Evolutionary conservation across 2,888 invertebrate genomes (phyloP).

Genomic region (Cosmia pyralina): DNA sequence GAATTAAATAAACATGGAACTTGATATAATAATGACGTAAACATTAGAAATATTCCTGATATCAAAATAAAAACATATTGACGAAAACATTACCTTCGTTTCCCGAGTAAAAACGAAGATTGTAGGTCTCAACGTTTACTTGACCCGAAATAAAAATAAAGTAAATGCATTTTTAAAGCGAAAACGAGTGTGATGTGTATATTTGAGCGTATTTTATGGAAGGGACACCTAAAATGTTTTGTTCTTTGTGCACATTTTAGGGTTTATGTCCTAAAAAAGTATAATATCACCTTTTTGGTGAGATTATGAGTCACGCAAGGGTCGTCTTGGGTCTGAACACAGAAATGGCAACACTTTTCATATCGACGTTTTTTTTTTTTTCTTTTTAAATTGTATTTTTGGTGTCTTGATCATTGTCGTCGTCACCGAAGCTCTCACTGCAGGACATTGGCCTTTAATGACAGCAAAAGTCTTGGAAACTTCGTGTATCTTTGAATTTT

Average conservation of each 20-base stretch:
- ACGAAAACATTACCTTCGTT: constrained; percentile 33
- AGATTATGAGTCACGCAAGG: constrained; percentile 56
- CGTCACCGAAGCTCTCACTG: not conserved
- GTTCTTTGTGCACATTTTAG: constrained; percentile 54
- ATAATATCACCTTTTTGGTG: constrained; percentile 50
- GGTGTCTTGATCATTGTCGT: constrained; percentile 27
- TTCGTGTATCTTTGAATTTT: not conserved
- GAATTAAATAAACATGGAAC: not conserved
- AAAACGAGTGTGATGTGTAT: constrained; percentile 64
- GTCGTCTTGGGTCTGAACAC: constrained; percentile 37
- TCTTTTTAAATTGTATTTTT: constrained; percentile 32
- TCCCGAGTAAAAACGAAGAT: constrained; percentile 43
- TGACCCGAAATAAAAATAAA: constrained; percentile 49
- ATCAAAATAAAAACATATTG: constrained; percentile 24
- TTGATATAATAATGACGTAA: not conserved
- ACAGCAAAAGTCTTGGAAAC: not conserved
- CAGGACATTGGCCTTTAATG: constrained; percentile 26
- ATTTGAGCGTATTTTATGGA: constrained; percentile 62
- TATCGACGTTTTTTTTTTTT: constrained; percentile 30
- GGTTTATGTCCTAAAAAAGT: constrained; percentile 55
- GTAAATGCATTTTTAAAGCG: constrained; percentile 50
- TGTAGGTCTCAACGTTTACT: constrained; percentile 25
- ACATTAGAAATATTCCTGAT: constrained; percentile 14
- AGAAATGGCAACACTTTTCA: constrained; percentile 51
- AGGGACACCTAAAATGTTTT: constrained; percentile 51